Evolutionary conservation across 2,113 vertebrate genomes (phyloP), one percentile per base, ranked within the genome.

Genomic region (Grantiella picta): DNA sequence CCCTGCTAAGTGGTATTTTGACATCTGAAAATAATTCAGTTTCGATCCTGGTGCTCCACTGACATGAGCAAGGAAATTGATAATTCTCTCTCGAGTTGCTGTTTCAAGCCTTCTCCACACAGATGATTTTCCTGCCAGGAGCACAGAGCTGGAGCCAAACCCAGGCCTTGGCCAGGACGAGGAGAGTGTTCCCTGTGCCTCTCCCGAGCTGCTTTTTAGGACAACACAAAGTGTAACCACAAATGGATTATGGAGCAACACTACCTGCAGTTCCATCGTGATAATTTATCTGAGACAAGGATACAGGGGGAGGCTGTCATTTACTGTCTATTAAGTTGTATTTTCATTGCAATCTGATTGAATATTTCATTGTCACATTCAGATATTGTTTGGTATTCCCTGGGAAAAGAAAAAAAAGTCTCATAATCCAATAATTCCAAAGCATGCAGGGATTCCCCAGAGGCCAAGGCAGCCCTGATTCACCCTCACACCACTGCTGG

Each of bases 1-100:
- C 61, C 70, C 73, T 64, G 40, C 87, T 84, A 93, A 94, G 82
- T 91, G 89, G 68, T 89, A 59, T 89, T 96, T 79, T 96, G 90
- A 90, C 90, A 96, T 81, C 71, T 89, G 91, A 89, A 94, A 95
- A 91, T 94, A 93, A 92, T 87, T 96, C 92, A 31, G 11, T 91
- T 93, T 95, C 19, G 17, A 82, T 91, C 81, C 35, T 17, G 38
- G 53, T 57, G 24, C 69, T 89, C 42, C 5, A 23, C 11, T 92
- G 87, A 66, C 83, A 50, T 1, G 33, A 89, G 77, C 25, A n/a
- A 35, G 86, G 82, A 88, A 94, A 94, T 36, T 59, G 38, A 71
- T 72, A 79, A 90, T 65, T 79, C 87, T 54, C 45, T 24, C 64
- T 27, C 0, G 0, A 92, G 85, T 1, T 76, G 73, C 13, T 78